Conservation (phyloP, 92 coral and sea anemone species). For the Parazoanthus darwini region DNA sequence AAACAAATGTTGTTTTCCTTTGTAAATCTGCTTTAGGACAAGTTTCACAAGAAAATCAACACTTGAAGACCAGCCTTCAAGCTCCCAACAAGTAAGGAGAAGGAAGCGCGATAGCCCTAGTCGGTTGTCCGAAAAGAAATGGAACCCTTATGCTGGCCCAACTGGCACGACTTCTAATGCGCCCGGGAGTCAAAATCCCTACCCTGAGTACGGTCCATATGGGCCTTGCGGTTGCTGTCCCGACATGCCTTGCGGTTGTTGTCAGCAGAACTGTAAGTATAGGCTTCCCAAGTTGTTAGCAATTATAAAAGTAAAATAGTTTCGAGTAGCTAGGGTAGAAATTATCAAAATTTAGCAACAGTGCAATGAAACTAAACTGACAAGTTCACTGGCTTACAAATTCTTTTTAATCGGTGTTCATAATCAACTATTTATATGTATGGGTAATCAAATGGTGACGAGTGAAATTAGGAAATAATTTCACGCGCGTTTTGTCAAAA, state of each 20-base stretch:
- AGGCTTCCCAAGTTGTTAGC: not conserved
- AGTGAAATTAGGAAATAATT: no score
- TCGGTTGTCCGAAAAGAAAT: not conserved
- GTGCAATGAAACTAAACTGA: not conserved
- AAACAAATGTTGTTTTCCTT: not conserved
- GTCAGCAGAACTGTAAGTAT: slow-evolving; percentile 1
- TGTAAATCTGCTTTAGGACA: not conserved
- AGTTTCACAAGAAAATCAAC: not conserved
- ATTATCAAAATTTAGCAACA: no score
- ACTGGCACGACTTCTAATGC: slow-evolving; percentile 4
- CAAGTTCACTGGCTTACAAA: no score
- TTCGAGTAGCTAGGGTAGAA: no score
- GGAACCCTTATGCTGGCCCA: not conserved
- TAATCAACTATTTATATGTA: no score
- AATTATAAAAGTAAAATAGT: no score
- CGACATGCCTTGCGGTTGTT: not conserved
- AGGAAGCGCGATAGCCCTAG: not conserved
- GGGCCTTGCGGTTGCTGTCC: not conserved
- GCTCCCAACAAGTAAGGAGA: not conserved
- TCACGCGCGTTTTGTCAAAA: no score
- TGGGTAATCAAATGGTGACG: no score
- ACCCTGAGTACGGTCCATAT: slow-evolving; percentile 25
- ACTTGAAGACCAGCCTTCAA: not conserved
- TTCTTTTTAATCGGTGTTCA: no score
- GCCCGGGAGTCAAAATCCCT: not conserved